Conservation (phyloP, 35 echinoderm and acorn worm species). For the Eucidaris tribuloides region DNA sequence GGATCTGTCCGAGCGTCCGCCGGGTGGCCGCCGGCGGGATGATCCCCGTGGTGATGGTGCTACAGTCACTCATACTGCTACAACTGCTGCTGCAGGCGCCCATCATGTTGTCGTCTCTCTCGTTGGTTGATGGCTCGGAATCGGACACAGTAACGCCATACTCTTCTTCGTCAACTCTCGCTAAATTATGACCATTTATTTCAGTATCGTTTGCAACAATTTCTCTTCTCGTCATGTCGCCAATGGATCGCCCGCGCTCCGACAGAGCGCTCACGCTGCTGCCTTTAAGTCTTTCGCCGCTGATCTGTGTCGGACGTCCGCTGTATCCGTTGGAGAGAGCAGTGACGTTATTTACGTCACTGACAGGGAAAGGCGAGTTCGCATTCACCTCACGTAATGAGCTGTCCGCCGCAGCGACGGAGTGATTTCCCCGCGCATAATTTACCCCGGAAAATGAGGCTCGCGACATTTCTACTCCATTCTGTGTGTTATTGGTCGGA, state of each 20-base stretch:
- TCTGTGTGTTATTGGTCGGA: neutral
- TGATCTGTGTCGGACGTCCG: neutral
- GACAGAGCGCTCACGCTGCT: neutral
- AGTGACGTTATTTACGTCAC: neutral
- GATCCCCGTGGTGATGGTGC: neutral
- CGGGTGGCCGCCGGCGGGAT: neutral
- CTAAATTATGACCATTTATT: constrained; percentile 1
- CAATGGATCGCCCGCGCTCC: neutral
- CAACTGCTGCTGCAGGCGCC: constrained; percentile 5
- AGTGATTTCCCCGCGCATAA: constrained; percentile 8
- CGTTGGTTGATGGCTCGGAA: constrained; percentile 30
- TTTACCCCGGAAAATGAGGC: neutral
- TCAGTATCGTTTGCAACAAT: neutral
- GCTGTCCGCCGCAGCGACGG: neutral
- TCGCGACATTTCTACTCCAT: constrained; percentile 14
- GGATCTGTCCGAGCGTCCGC: constrained; percentile 62
- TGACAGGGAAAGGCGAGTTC: constrained; percentile 1
- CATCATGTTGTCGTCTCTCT: constrained; percentile 6
- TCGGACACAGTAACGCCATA: constrained; percentile 25
- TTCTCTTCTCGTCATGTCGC: neutral
- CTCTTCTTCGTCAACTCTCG: constrained; percentile 19
- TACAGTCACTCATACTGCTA: neutral
- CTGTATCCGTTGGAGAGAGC: neutral
- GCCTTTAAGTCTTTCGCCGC: neutral
- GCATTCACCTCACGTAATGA: constrained; percentile 45